Evolutionary conservation across 2,797 vertebrate species (phyloP).

Genomic region (Bucorvus abyssinicus): DNA sequence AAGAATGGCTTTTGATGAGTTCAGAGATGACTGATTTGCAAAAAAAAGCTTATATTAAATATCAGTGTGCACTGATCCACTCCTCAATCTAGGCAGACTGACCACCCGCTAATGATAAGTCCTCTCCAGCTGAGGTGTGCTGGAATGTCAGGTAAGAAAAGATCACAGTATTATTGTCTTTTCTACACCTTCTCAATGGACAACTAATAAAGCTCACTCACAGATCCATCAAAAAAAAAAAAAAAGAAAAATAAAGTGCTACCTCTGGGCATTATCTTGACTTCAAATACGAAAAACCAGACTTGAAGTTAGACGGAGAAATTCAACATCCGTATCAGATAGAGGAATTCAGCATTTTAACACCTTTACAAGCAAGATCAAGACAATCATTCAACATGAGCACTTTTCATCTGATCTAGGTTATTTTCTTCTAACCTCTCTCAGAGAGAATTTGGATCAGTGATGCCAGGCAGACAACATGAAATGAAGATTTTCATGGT

Average conservation of each 20-base stretch:
- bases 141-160: background rate
- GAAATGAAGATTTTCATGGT: background rate
- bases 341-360: background rate
- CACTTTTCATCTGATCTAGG: background rate
- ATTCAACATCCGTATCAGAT: background rate
- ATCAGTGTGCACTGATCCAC: background rate
- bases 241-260: background rate
- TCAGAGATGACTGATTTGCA: background rate
- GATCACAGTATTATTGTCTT: background rate
- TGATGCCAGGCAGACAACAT: background rate
- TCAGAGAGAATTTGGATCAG: background rate
- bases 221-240: background rate
- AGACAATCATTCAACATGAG: background rate
- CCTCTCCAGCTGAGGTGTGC: background rate
- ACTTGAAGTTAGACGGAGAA: background rate
- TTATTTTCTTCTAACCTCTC: constrained; percentile 23
- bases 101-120: background rate
- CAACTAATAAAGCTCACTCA: background rate
- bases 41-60: background rate
- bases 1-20: background rate
- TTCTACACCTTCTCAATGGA: background rate
- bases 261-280: background rate
- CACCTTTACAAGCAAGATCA: background rate
- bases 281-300: background rate
- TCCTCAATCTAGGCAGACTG: background rate